These are phyloP conservation scores for Drosophila pegasa DNA, from an alignment of 2,888 invertebrate species.

Conservation along the genomic window DNA sequence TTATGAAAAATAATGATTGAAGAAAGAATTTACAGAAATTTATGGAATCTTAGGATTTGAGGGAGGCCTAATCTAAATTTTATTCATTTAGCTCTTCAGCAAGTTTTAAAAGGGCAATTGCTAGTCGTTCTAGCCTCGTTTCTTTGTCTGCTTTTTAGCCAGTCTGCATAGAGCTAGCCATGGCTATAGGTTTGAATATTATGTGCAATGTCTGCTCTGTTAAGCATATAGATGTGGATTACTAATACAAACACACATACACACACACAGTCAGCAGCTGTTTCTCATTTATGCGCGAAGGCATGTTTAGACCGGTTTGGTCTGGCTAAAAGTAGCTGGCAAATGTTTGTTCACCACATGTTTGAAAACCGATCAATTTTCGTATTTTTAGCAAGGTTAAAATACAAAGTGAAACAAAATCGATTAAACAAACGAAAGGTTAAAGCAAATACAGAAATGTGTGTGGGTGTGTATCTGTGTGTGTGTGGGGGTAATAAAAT, in stretches of 20 bases:
- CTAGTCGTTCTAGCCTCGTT: background rate
- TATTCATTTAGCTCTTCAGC: no score
- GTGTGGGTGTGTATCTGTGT: background rate
- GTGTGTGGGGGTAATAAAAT: slow-evolving; percentile 29
- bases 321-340: slow-evolving; percentile 44
- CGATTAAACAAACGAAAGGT: slow-evolving; percentile 77
- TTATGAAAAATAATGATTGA: background rate
- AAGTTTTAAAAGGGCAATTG: slow-evolving; percentile 24
- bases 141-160: background rate
- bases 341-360: slow-evolving; percentile 70
- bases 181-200: slow-evolving; percentile 10
- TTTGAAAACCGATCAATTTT: slow-evolving; percentile 38
- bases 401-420: slow-evolving; percentile 44
- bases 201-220: slow-evolving; percentile 40
- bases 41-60: background rate
- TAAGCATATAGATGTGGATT: slow-evolving; percentile 31
- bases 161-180: slow-evolving; percentile 54
- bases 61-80: no score
- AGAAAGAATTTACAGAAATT: background rate
- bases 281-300: slow-evolving; percentile 23
- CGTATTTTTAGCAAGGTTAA: slow-evolving; percentile 72
- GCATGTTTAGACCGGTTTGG: slow-evolving; percentile 50
- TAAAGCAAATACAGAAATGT: slow-evolving; percentile 46
- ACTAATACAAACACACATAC: background rate
- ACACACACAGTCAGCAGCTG: slow-evolving; percentile 21